Percentiles rank a stretch among this genome's conserved stretches.
Evolutionary conservation across 1,140 invertebrate genomes (phyloP).

Genomic region (Pseudoatta argentina): DNA sequence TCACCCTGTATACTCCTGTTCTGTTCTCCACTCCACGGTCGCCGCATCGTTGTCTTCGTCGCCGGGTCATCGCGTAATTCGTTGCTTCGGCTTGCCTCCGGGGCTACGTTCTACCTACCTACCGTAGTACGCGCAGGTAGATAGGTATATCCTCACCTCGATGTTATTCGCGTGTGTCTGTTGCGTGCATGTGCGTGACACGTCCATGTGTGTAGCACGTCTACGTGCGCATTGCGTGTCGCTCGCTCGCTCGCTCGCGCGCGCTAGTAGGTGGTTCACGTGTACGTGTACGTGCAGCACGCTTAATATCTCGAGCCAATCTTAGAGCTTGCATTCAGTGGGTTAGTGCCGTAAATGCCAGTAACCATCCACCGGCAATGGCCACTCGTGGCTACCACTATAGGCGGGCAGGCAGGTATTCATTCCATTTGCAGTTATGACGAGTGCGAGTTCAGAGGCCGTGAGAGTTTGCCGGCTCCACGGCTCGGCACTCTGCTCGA

Average conservation of each 20-base stretch:
- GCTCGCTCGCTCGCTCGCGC: slow-evolving; percentile 25
- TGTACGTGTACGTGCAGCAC: slow-evolving; percentile 67
- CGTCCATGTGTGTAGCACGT: slow-evolving; percentile 41
- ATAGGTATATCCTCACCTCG: slow-evolving; percentile 60
- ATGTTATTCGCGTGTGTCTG: slow-evolving; percentile 43
- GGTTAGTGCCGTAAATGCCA: slow-evolving; percentile 82
- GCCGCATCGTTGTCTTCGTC: slow-evolving; percentile 73
- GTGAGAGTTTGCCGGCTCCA: slow-evolving; percentile 82
- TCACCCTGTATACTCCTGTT: slow-evolving; percentile 14
- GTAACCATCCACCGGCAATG: slow-evolving; percentile 80
- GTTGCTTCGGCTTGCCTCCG: slow-evolving; percentile 74
- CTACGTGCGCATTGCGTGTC: slow-evolving; percentile 59
- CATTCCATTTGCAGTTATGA: slow-evolving; percentile 86
- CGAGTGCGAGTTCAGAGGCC: slow-evolving; percentile 85
- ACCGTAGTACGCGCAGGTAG: slow-evolving; percentile 74
- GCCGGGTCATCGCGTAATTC: slow-evolving; percentile 80
- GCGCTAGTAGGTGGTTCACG: slow-evolving; percentile 38
- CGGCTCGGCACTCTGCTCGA: slow-evolving; percentile 53
- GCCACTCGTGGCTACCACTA: slow-evolving; percentile 81
- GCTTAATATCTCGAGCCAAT: slow-evolving; percentile 84
- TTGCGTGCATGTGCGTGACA: slow-evolving; percentile 22
- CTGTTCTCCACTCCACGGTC: slow-evolving; percentile 25
- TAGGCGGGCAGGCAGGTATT: slow-evolving; percentile 80
- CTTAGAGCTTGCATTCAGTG: slow-evolving; percentile 82
- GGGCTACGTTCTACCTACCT: slow-evolving; percentile 73